phyloP scores from a whole-genome alignment of 2,797 vertebrate species.

The Acanthurus tractus region DNA sequence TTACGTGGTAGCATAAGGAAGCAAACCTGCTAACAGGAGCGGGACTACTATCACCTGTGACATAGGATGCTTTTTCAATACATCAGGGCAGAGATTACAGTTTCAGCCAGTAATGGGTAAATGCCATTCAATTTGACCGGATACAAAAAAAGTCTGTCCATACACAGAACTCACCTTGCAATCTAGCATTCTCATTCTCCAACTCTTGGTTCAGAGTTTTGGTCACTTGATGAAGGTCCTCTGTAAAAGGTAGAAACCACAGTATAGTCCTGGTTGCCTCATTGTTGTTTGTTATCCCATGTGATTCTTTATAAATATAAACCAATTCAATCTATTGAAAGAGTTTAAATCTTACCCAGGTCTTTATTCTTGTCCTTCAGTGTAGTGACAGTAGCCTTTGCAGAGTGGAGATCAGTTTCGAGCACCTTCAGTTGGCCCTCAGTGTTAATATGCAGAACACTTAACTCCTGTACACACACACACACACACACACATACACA shows the following conservation, averaged over 20 bases:
- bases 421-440: conserved; percentile 81
- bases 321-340: background rate
- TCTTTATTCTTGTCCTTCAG: conserved; percentile 83
- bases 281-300: background rate
- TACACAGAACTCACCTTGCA: conserved; percentile 78
- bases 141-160: background rate
- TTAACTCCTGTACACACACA: conserved; percentile 80
- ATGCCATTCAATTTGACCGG: background rate
- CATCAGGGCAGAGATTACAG: background rate
- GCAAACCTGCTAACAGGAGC: conserved; percentile 3
- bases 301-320: background rate
- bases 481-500: background rate
- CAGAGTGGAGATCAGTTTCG: conserved; percentile 80
- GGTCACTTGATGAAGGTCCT: conserved; percentile 81
- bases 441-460: conserved; percentile 80
- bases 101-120: background rate
- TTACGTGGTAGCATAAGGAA: background rate
- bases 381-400: conserved; percentile 66
- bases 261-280: background rate
- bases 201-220: conserved; percentile 81
- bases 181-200: conserved; percentile 77
- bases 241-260: conserved; percentile 59
- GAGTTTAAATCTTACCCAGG: conserved; percentile 76
- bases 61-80: background rate
- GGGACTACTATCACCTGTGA: background rate